Evolutionary conservation across 2,888 invertebrate species (phyloP).

Genomic region (Alcis repandata): DNA sequence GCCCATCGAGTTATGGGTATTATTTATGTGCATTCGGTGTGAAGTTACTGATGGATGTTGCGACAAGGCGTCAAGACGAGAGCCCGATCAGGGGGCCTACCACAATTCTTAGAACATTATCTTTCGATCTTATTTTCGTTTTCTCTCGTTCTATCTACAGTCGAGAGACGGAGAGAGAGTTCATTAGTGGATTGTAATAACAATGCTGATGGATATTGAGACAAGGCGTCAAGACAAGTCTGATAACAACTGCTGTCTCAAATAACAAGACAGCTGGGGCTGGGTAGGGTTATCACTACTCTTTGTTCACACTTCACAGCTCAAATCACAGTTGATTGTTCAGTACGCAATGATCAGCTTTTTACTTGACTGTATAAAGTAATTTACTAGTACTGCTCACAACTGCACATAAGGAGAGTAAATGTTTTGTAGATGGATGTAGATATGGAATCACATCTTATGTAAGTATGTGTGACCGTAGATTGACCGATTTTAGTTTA

Average conservation of each 20-base stretch:
- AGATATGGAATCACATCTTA: too few species aligned
- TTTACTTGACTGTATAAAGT: too few species aligned
- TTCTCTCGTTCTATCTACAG: background rate
- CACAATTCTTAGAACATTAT: background rate
- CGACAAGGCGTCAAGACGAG: conserved; percentile 20
- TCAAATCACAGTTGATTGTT: background rate
- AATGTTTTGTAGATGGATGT: background rate
- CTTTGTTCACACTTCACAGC: conserved; percentile 1
- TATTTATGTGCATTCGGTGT: conserved; percentile 35
- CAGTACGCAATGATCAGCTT: too few species aligned
- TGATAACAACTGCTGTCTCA: conserved; percentile 8
- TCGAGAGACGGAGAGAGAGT: background rate
- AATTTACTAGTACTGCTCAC: too few species aligned
- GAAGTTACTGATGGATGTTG: conserved; percentile 31
- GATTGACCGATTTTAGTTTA: too few species aligned
- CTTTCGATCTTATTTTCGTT: background rate
- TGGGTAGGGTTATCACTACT: conserved; percentile 10
- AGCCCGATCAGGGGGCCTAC: background rate
- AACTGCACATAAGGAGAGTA: background rate
- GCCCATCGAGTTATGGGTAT: conserved; percentile 23
- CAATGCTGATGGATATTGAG: background rate
- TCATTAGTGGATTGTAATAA: background rate
- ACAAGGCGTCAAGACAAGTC: background rate
- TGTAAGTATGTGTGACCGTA: too few species aligned
- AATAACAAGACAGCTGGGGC: background rate